Conservation (phyloP, 2,113 vertebrate species). For the Charadrius vociferus region DNA sequence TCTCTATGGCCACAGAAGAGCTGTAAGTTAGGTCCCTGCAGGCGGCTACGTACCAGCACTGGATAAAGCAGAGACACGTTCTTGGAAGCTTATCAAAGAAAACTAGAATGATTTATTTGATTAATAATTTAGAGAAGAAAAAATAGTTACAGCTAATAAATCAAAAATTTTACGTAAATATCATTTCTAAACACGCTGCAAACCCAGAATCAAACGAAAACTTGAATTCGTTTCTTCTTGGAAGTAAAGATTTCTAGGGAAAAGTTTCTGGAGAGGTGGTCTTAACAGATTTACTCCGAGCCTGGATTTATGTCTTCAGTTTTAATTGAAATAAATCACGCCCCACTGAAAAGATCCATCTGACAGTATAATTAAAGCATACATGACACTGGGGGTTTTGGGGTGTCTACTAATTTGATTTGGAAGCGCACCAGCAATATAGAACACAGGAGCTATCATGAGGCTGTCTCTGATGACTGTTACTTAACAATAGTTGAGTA, state of each 20-base stretch:
- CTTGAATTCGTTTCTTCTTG: not conserved
- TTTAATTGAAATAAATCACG: not conserved
- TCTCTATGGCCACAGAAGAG: not conserved
- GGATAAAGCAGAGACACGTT: not conserved
- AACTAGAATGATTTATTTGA: not conserved
- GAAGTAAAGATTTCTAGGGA: not conserved
- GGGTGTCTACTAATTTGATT: not conserved
- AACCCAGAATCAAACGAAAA: not conserved
- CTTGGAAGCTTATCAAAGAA: not conserved
- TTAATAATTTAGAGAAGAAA: not conserved
- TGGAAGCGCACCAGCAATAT: not conserved
- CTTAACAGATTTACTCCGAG: too few species aligned
- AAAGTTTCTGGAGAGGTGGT: not conserved
- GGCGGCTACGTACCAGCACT: not conserved
- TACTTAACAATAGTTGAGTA: not conserved
- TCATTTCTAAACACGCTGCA: not conserved
- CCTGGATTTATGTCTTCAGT: not conserved
- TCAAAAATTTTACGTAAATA: accelerated
- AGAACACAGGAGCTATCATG: not conserved
- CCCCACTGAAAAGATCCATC: not conserved
- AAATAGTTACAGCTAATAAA: not conserved
- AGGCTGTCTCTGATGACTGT: not conserved
- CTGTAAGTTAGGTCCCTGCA: not conserved
- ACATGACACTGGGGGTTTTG: not conserved
- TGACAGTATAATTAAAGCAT: not conserved